phyloP scores from a whole-genome alignment of 2,888 invertebrate genomes.

The Diaphora mendica region DNA sequence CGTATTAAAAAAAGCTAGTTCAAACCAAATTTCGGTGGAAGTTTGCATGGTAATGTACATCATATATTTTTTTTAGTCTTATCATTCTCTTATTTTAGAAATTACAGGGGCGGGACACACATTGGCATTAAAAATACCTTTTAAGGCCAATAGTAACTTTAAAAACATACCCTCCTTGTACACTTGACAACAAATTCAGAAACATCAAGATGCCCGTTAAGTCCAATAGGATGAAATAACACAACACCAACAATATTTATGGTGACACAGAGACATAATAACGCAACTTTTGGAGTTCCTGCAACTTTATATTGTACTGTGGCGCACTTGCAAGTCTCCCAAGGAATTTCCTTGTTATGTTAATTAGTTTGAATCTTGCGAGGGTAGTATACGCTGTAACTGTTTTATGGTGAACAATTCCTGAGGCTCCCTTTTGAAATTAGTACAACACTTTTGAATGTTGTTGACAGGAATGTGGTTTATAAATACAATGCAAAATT shows the following conservation, averaged over 20 bases:
- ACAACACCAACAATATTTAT: conserved; percentile 49
- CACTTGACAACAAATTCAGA: conserved; percentile 9
- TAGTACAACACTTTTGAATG: neutral
- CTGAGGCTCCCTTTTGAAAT: neutral
- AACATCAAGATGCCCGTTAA: conserved; percentile 35
- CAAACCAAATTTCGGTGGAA: no score
- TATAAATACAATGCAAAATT: neutral
- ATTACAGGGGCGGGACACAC: no score
- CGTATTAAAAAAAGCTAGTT: no score
- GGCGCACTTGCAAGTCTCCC: conserved; percentile 26
- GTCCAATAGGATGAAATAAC: conserved; percentile 35
- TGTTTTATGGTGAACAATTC: conserved; percentile 28
- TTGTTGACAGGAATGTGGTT: conserved; percentile 2
- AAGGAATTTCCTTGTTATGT: conserved; percentile 47
- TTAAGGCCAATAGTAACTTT: neutral
- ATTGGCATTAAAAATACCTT: no score
- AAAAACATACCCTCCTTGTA: neutral
- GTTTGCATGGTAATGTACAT: no score
- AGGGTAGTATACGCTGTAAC: conserved; percentile 13
- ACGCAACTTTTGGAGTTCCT: conserved; percentile 42
- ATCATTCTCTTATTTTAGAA: no score
- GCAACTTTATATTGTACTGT: conserved; percentile 44
- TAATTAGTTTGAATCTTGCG: conserved; percentile 42
- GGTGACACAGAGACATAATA: conserved; percentile 43
- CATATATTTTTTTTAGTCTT: no score